Evolutionary conservation across 2,113 vertebrate genomes (phyloP), one percentile per base, ranked within the genome.

Genomic region (Tor tambroides): DNA sequence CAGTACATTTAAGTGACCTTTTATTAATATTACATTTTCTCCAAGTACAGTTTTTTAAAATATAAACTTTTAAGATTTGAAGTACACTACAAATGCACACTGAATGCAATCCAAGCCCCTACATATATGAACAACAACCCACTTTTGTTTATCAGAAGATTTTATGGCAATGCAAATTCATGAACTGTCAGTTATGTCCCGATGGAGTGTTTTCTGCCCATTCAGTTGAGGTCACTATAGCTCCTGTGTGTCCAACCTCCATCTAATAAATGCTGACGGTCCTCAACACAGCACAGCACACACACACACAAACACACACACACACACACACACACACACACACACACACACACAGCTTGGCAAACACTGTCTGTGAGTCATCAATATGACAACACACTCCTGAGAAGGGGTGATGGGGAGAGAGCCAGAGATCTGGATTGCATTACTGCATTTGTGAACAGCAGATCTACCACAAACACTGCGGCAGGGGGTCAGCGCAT

Each of bases 351-450:
- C 69, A 75, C 76, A 0, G 6, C 61, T 77, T 77, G 63, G 82
- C 78, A 76, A 77, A 17, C 54, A n/a, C n/a, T 69, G 35, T 83
- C 91, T 91, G 93, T 84, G 90, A 90, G 77, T 91, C 91, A 91
- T 92, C 92, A 91, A 87, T 86, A 26, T 90, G 92, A 92, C 88
- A 91, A 89, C 88, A 90, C 80, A 82, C 83, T 90, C 51, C 30
- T 26, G 51, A 49, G 86, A 83, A 74, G 30, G 43, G 41, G 63
- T 65, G 80, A 63, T 28, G 71, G 75, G 26, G 21, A 26, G 79
- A 51, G 74, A 26, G 51, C 72, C 61, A 72, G 46, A 71, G 79
- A 85, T 69, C 82, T 81, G 85, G 85, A 49, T 82, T 85, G 76
- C 59, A 87, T 89, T 76, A 61, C 0, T 2, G 51, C 10, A 2